Base-by-base conservation (phyloP, 2,797 vertebrate species). In the Hybognathus amarus region DNA sequence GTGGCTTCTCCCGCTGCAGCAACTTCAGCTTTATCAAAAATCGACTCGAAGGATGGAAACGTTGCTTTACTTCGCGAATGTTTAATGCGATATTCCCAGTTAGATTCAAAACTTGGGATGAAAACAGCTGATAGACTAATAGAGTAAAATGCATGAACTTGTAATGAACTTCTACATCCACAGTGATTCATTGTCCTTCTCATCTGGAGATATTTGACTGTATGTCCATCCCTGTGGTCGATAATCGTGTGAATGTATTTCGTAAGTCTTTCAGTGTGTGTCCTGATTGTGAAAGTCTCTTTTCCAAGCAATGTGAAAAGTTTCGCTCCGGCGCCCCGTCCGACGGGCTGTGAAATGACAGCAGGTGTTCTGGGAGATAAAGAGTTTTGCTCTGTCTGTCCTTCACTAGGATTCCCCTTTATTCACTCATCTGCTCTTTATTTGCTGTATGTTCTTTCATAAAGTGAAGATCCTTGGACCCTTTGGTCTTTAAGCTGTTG, bases 341-440 rank as follows among this genome's bases (percentile, higher is more conserved):
- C 68, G 79, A 36, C 33, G n/a, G 33, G 12, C 42, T 80, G 86
- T 80, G 81, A 87, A 85, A 87, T 73, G 68, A 73, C 71, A 47
- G 77, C 83, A 80, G 71, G 80, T 87, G 80, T 85, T 59, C n/a
- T 27, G 36, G 68, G 68, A 87, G 86, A 87, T 87, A 81, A 86
- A 80, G 27, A 68, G 30, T 15, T 12, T 36, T 27, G 13, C 33
- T 70, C 61, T 45, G 10, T 74, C 47, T 15, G 50, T n/a, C 13
- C 73, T 40, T 75, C 33, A 24, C 13, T 56, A 4, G 4, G 27
- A 33, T 33, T 52, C 45, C 5, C 9, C 10, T 74, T 73, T 17
- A 75, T 75, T 75, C 73, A 38, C 52, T 56, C 52, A 17, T 36
- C 47, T 54, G 71, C 54, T 50, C 2, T 13, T n/a, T n/a, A 56